Base-by-base conservation (phyloP, 2,888 invertebrate genomes). In the Halictus quadricinctus region DNA sequence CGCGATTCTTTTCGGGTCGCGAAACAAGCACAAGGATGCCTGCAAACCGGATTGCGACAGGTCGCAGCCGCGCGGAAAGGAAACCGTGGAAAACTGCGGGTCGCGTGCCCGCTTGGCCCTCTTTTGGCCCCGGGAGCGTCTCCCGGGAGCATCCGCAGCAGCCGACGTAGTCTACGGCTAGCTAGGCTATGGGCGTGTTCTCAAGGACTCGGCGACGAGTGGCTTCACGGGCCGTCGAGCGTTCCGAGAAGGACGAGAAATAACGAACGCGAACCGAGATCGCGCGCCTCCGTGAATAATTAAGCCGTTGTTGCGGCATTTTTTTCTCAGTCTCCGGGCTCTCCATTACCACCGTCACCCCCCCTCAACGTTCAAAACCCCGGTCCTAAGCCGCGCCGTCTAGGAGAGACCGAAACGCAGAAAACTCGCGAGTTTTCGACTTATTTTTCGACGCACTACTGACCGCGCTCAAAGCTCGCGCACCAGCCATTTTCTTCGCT, bases 221-320 rank as follows among this genome's bases (percentile, higher is more conserved):
- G 79, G 84, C 88, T 88, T 90, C 90, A 88, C 79, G 88, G 86
- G 29, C 66, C 73, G 83, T 69, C 86, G 88, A 83, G 79, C 74
- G 83, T 90, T 88, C 87, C 76, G n/a, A 90, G 90, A 90, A 88
- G 82, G 77, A 89, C 82, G 88, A 78, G 86, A 78, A 86, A 88
- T 84, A 88, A 88, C 58, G 75, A 88, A 79, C 73, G 46, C 76
- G 64, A 69, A 72, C 77, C 69, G 41, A 79, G 64, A 76, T 50
- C 70, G 54, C 64, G 29, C 77, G 72, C 58, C 72, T 64, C 50
- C 21, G 41, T 69, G 79, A 74, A 73, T 82, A 89, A 88, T 87
- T 79, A 83, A 88, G 66, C 76, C 85, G 76, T 86, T 81, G 79
- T 79, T 74, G 54, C 25, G 46, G 50, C 76, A 60, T 29, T 58